Percentiles rank a stretch among this genome's conserved stretches.
Evolutionary conservation across 2,797 vertebrate genomes (phyloP).

Genomic region (Platalea minor): DNA sequence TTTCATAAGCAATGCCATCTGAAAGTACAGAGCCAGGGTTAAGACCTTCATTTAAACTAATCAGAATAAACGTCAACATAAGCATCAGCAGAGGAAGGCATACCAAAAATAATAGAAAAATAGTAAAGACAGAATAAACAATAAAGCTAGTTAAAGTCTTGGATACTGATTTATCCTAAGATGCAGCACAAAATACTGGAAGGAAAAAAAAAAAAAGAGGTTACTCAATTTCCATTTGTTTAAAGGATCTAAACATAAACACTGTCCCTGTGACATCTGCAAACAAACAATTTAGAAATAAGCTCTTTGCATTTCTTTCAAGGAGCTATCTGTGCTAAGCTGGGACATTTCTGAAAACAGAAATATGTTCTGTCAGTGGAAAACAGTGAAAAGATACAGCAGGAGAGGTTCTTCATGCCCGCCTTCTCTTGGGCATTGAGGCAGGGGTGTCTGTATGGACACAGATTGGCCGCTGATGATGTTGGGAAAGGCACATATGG

Average conservation of each 20-base stretch:
- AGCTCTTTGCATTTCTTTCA: neutral
- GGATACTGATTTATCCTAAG: neutral
- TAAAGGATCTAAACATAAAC: neutral
- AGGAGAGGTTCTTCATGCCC: neutral
- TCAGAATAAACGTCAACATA: constrained; percentile 13
- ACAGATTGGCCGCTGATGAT: neutral
- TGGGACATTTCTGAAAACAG: neutral
- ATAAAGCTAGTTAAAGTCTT: neutral
- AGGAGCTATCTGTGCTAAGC: neutral
- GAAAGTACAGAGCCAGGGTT: neutral
- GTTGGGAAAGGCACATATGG: fast-evolving
- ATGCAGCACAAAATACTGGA: neutral
- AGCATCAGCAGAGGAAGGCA: neutral
- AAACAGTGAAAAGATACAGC: neutral
- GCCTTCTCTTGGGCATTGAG: neutral
- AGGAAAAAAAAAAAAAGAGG: neutral
- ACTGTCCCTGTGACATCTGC: neutral
- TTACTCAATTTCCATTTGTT: neutral
- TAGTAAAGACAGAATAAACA: neutral
- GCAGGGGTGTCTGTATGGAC: neutral
- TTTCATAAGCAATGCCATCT: neutral
- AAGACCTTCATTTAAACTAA: constrained; percentile 33
- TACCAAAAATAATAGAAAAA: neutral
- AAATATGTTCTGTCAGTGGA: neutral
- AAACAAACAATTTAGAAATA: neutral